Conservation (phyloP, 1,140 invertebrate genomes). For the Druon quercuslanigerum region DNA sequence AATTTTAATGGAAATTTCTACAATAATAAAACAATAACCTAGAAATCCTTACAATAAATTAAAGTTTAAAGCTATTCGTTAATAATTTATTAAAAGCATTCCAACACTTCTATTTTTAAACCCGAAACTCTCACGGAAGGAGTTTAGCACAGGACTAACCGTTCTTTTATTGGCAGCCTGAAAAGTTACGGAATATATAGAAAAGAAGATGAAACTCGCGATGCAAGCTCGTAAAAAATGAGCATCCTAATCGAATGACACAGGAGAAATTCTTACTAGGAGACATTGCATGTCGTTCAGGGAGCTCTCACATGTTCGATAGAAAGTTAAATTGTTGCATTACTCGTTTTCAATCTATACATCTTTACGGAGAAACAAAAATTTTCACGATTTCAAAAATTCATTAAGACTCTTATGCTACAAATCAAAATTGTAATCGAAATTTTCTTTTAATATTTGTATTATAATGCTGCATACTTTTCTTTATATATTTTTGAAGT, state of each 20-base stretch:
- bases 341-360: conserved; percentile 8
- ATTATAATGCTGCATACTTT: too few relatives aligned
- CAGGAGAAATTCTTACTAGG: conserved; percentile 15
- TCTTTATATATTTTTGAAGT: too few relatives aligned
- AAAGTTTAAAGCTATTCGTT: neutral
- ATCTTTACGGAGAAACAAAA: neutral
- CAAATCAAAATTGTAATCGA: too few relatives aligned
- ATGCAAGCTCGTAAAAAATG: neutral
- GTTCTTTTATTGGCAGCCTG: neutral
- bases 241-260: conserved; percentile 16
- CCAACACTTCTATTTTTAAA: neutral
- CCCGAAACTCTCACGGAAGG: neutral
- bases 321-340: conserved; percentile 22
- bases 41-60: conserved; percentile 6
- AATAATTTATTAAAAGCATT: neutral
- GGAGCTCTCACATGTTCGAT: conserved; percentile 12
- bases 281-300: conserved; percentile 14
- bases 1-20: neutral
- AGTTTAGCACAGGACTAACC: neutral
- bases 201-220: neutral
- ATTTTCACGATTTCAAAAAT: too few relatives aligned
- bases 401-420: too few relatives aligned
- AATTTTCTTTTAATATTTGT: too few relatives aligned
- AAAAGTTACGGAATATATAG: neutral
- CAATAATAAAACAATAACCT: conserved; percentile 25